phyloP scores from a whole-genome alignment of 2,113 vertebrate species.

The Coryphaenoides rupestris region DNA sequence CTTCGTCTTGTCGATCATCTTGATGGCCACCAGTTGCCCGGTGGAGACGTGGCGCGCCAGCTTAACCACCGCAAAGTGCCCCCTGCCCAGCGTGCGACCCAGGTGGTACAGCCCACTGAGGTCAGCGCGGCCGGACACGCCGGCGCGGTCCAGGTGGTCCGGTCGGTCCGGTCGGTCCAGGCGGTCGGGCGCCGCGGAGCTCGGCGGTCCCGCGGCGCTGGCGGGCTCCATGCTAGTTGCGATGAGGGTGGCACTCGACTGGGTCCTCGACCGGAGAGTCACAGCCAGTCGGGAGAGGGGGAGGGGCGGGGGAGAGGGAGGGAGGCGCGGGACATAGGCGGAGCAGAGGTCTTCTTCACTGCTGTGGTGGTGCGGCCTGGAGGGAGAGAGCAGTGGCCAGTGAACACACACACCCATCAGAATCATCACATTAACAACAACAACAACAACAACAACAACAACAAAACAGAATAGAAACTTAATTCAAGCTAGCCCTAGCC shows the following conservation, averaged over 20 bases:
- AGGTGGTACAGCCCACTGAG: slow-evolving; percentile 81
- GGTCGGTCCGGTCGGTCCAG: slow-evolving; percentile 58
- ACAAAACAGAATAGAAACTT: no score
- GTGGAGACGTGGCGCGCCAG: slow-evolving; percentile 83
- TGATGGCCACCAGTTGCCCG: slow-evolving; percentile 82
- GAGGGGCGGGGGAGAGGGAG: not conserved
- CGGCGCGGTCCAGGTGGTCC: slow-evolving; percentile 31
- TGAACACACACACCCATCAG: no score
- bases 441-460: no score
- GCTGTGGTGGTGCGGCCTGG: no score
- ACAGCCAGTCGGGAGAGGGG: not conserved
- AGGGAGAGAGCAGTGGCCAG: no score
- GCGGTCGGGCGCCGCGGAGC: slow-evolving; percentile 5
- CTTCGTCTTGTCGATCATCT: slow-evolving; percentile 89
- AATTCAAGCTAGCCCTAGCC: no score
- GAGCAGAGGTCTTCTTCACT: no score
- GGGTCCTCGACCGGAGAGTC: not conserved
- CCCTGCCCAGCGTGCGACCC: slow-evolving; percentile 83
- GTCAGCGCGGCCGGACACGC: slow-evolving; percentile 68
- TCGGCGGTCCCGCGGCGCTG: slow-evolving; percentile 21
- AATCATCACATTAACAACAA: no score
- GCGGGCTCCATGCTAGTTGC: slow-evolving; percentile 45
- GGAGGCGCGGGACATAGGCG: no score
- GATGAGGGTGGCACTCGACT: not conserved
- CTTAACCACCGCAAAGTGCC: slow-evolving; percentile 85